Base-by-base conservation (phyloP, 2,113 vertebrate species). In the Chlamydotis undulata region DNA sequence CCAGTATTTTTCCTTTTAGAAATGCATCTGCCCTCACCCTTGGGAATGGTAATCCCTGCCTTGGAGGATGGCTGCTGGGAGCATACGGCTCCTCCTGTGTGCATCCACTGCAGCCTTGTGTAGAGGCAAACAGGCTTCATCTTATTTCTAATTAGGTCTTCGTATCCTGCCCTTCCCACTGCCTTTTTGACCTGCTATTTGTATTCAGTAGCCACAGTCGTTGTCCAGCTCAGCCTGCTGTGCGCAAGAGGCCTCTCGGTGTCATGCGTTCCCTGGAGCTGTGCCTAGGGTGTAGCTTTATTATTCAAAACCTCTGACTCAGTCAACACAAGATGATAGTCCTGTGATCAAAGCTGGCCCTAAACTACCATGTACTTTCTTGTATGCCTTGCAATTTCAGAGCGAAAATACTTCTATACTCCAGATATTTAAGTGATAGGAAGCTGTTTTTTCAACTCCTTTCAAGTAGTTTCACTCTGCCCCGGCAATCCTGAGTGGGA, bases 211-310 rank as follows among this genome's bases (percentile, higher is more conserved):
- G 80, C 73, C 67, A 31, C 74, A 85, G 90, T 1, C 78, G 10
- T 2, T 33, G 22, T n/a, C 43, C 2, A 1, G n/a, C 25, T 52
- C 59, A 29, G 0, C 41, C 28, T n/a, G 31, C n/a, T 0, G 0
- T 7, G 3, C 67, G 35, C 61, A 6, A 17, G 81, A 49, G 78
- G 18, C 43, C 43, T 4, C 35, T 39, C 5, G 0, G 29, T 65
- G 79, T 57, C 71, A 26, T 4, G 1, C 2, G 0, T 69, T 88
- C 50, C 85, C 79, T 57, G 50, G 67, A 39, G 53, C 73, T 57
- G 57, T 73, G 78, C 75, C 67, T 67, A 73, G 52, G 43, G 14
- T 67, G 55, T 50, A 63, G 64, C 33, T 87, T 67, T 63, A 17
- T 64, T 43, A 31, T 29, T 49, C 47, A 63, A 47, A 90, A 41